Percentiles rank a stretch among this genome's conserved stretches.
phyloP scores from a whole-genome alignment of 2,113 vertebrate species.

The Scopus umbretta region DNA sequence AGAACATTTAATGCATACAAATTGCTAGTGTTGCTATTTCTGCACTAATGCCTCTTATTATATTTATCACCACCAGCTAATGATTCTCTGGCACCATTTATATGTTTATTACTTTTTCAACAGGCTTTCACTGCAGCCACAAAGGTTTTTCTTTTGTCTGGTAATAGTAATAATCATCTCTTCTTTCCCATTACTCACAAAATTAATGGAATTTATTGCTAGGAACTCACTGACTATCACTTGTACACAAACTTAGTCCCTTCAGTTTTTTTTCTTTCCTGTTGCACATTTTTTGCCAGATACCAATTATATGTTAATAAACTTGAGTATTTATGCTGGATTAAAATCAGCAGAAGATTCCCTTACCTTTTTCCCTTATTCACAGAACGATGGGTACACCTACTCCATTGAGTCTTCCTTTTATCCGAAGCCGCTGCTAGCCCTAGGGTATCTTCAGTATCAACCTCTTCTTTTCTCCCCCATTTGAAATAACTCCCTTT shows the following conservation, averaged over 20 bases:
- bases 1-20: background rate
- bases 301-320: background rate
- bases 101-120: slow-evolving; percentile 13
- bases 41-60: background rate
- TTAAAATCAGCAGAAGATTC: background rate
- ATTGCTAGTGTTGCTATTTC: background rate
- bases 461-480: background rate
- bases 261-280: background rate
- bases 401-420: background rate
- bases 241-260: background rate
- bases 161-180: background rate
- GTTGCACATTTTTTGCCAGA: background rate
- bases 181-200: background rate
- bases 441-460: background rate
- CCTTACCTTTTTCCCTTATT: background rate
- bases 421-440: background rate
- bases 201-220: background rate
- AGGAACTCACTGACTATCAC: background rate
- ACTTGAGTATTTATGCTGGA: background rate
- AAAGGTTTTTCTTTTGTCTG: background rate
- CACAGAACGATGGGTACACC: background rate
- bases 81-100: background rate
- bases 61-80: slow-evolving; percentile 16
- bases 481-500: background rate
- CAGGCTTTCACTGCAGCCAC: background rate